Conservation (phyloP, 2,888 invertebrate genomes). For the Volucella bombylans region DNA sequence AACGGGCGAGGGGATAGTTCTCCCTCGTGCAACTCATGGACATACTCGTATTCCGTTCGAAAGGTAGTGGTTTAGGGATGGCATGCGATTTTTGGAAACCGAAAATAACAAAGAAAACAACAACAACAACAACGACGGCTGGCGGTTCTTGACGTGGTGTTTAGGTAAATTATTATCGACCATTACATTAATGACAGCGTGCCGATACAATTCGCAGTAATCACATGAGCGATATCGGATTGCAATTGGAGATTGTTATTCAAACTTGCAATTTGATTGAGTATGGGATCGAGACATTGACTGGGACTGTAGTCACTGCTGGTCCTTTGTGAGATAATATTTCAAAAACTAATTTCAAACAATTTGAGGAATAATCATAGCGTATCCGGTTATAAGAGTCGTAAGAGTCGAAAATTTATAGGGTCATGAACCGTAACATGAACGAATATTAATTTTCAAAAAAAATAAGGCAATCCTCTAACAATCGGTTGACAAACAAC, state of each 20-base stretch:
- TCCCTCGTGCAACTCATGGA: neutral
- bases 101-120: conserved; percentile 6
- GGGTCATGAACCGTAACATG: too few species aligned
- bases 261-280: too few species aligned
- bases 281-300: too few species aligned
- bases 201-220: conserved; percentile 53
- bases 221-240: conserved; percentile 63
- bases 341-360: neutral
- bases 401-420: neutral
- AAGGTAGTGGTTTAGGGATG: conserved; percentile 20
- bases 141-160: conserved; percentile 42
- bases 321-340: conserved; percentile 8
- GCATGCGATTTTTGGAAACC: conserved; percentile 65
- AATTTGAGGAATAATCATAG: conserved; percentile 25
- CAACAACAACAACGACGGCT: too few species aligned
- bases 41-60: neutral
- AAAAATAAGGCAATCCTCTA: too few species aligned
- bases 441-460: too few species aligned
- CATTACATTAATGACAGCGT: conserved; percentile 58
- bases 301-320: neutral
- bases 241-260: conserved; percentile 37
- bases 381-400: conserved; percentile 13
- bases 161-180: conserved; percentile 63
- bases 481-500: too few species aligned
- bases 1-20: conserved; percentile 11